phyloP scores from a whole-genome alignment of 2,113 vertebrate genomes.

The Boulengeromyrus knoepffleri region DNA sequence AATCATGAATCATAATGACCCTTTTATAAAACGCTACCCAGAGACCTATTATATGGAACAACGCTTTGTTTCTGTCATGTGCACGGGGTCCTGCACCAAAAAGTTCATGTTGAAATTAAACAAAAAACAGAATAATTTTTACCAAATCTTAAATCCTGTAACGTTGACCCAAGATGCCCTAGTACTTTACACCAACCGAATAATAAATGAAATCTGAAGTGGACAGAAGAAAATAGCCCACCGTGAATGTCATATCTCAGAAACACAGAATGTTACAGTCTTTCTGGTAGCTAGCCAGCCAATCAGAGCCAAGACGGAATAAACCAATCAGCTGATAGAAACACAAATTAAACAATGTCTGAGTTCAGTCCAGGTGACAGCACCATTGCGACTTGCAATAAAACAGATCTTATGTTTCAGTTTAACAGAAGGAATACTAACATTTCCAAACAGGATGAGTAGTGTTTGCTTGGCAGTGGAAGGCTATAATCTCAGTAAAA shows the following conservation, averaged over 20 bases:
- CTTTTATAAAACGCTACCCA: neutral
- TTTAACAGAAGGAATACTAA: neutral
- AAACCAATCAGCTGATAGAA: conserved; percentile 2
- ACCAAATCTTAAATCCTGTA: neutral
- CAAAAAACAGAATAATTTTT: neutral
- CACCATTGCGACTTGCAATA: neutral
- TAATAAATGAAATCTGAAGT: neutral
- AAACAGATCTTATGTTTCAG: neutral
- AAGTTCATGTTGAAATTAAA: neutral
- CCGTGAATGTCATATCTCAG: neutral
- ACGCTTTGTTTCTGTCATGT: neutral
- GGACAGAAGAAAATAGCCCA: neutral
- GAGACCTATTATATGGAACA: neutral
- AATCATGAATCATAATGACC: neutral
- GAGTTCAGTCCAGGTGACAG: neutral
- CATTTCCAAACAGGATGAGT: neutral
- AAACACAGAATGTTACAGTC: neutral
- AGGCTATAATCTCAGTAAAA: neutral
- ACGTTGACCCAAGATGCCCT: neutral
- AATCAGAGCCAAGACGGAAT: neutral
- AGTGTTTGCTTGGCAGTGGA: neutral
- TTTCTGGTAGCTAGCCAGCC: neutral
- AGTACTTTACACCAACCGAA: neutral
- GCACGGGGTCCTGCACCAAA: neutral
- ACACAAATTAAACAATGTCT: neutral